These are phyloP conservation scores for Araneus ventricosus DNA, from an alignment of 1,140 invertebrate genomes.

Conservation along the genomic window DNA sequence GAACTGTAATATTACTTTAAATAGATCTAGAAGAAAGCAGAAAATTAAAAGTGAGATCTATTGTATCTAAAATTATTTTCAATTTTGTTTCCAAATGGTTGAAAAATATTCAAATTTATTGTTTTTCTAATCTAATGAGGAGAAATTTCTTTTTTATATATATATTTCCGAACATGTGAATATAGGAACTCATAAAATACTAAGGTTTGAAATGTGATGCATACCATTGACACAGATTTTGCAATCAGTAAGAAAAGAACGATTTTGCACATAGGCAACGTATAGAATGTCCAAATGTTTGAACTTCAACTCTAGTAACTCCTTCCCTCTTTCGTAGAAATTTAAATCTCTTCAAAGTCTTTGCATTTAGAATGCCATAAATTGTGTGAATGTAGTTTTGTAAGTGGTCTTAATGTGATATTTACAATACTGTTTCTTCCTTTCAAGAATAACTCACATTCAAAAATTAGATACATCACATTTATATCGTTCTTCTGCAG, in stretches of 20 bases:
- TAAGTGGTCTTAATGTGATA: conserved; percentile 21
- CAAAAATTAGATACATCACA: not conserved
- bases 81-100: not conserved
- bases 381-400: conserved; percentile 9
- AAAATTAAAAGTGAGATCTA: not conserved
- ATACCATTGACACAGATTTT: not conserved
- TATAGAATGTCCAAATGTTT: not conserved
- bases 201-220: not conserved
- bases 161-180: not conserved
- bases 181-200: not conserved
- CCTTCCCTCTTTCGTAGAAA: not conserved
- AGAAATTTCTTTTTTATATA: not conserved
- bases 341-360: conserved; percentile 8
- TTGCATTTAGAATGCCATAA: not conserved
- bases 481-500: not conserved
- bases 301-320: not conserved
- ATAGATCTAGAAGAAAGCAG: too few relatives aligned
- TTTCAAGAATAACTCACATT: not conserved
- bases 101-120: not conserved
- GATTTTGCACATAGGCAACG: not conserved
- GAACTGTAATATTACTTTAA: too few relatives aligned
- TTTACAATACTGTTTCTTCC: not conserved
- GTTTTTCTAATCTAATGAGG: not conserved
- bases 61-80: too few relatives aligned
- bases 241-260: not conserved